These are phyloP conservation scores for Trematomus loennbergii DNA, from an alignment of 2,113 vertebrate genomes.

Conservation along the genomic window DNA sequence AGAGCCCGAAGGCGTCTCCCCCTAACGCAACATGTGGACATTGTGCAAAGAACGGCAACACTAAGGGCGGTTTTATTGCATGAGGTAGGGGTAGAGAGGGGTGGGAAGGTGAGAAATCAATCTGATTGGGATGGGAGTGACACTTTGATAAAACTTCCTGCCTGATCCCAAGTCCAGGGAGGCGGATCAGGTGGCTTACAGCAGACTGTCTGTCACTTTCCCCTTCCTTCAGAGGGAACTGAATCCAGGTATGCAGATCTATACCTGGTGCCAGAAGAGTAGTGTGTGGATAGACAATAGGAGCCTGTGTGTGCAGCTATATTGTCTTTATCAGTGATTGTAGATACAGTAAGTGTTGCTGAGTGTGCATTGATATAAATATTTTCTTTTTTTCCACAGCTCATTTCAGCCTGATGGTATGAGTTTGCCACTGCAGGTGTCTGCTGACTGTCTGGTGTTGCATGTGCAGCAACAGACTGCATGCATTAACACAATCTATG, in stretches of 20 bases:
- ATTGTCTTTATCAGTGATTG: constrained; percentile 20
- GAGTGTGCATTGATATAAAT: constrained; percentile 15
- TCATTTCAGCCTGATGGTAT: constrained; percentile 31
- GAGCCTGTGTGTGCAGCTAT: neutral
- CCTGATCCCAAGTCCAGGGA: constrained; percentile 44
- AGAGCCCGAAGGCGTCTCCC: neutral
- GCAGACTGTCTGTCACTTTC: constrained; percentile 57
- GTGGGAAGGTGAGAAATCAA: constrained; percentile 55
- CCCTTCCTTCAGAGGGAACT: constrained; percentile 42
- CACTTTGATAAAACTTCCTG: constrained; percentile 60
- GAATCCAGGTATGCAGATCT: constrained; percentile 28
- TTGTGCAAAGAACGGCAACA: neutral
- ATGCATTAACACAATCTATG: constrained; percentile 10
- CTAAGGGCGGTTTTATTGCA: constrained; percentile 6
- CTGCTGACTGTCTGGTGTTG: constrained; percentile 63
- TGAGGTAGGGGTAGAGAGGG: neutral
- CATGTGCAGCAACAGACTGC: constrained; percentile 46
- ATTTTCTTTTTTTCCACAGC: neutral
- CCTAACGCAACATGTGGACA: constrained; percentile 4
- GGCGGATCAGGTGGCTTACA: constrained; percentile 52
- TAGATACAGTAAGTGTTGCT: constrained; percentile 25
- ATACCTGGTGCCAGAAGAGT: constrained; percentile 9
- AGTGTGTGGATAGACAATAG: constrained; percentile 1
- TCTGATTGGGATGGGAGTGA: constrained; percentile 47
- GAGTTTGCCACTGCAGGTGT: constrained; percentile 65